phyloP scores from a whole-genome alignment of 2,888 invertebrate species.

The Emmelina monodactyla region DNA sequence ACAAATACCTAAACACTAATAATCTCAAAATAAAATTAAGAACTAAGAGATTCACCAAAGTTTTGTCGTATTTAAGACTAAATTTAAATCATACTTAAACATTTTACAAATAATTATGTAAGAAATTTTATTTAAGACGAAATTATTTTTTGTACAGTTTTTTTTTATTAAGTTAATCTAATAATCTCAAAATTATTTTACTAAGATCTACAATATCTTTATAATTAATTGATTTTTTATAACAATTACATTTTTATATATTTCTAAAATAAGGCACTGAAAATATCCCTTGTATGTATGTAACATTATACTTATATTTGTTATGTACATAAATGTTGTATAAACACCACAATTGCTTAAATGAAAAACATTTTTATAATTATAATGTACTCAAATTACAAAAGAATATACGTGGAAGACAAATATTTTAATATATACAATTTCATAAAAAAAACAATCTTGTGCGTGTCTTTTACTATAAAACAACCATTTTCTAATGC shows the following conservation, averaged over 20 bases:
- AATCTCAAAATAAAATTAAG: conserved; percentile 50
- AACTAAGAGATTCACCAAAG: conserved; percentile 46
- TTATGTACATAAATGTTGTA: conserved; percentile 9
- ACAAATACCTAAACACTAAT: conserved; percentile 44
- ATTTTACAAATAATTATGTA: conserved; percentile 19
- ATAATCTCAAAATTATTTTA: conserved; percentile 45
- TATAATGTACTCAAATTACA: conserved; percentile 28
- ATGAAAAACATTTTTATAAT: conserved; percentile 13
- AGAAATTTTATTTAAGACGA: conserved; percentile 16
- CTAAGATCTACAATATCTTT: conserved; percentile 2
- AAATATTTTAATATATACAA: conserved; percentile 14
- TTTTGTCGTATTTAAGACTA: conserved; percentile 20
- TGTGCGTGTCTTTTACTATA: conserved; percentile 31
- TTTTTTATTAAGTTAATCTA: conserved; percentile 22
- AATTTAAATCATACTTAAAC: conserved; percentile 22
- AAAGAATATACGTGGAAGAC: conserved; percentile 38
- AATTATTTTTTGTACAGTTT: conserved; percentile 38
- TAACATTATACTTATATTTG: conserved; percentile 16
- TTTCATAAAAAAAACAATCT: conserved; percentile 34
- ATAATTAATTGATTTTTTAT: conserved; percentile 1
- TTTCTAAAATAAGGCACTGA: conserved; percentile 29
- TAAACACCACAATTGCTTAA: conserved; percentile 2
- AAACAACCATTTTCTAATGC: conserved; percentile 20
- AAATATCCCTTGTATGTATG: conserved; percentile 21
- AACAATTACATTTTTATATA: background rate